phyloP scores from a whole-genome alignment of 2,797 vertebrate genomes.

The Amniataba percoides region DNA sequence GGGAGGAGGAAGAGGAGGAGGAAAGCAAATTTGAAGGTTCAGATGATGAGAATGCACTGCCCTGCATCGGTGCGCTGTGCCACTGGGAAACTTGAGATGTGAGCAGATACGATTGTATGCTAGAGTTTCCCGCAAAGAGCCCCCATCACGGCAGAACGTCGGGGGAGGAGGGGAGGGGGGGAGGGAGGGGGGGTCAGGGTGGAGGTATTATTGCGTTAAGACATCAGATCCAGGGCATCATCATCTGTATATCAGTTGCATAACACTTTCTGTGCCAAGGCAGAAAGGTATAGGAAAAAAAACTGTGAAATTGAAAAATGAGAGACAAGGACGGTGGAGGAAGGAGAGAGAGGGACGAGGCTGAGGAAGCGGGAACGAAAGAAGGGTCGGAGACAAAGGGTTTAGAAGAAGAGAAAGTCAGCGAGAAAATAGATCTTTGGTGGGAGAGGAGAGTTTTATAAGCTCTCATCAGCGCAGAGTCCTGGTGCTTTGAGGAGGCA shows the following conservation, averaged over 20 bases:
- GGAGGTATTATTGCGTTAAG: slow-evolving; percentile 81
- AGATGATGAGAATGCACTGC: slow-evolving; percentile 80
- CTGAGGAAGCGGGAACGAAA: not conserved
- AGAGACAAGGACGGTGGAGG: slow-evolving; percentile 8
- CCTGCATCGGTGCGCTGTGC: slow-evolving; percentile 67
- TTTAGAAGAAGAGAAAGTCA: slow-evolving; percentile 20
- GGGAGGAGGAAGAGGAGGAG: slow-evolving; percentile 50
- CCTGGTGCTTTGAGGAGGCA: slow-evolving; percentile 63
- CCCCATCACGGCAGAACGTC: slow-evolving; percentile 64
- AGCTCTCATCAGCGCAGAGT: slow-evolving; percentile 60
- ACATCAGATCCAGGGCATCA: slow-evolving; percentile 79
- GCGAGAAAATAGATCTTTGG: slow-evolving; percentile 35
- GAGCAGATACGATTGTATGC: slow-evolving; percentile 81
- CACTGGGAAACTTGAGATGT: slow-evolving; percentile 85
- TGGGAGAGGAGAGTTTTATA: slow-evolving; percentile 51
- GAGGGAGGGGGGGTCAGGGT: slow-evolving; percentile 51
- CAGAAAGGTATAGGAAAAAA: slow-evolving; percentile 23
- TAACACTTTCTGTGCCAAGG: slow-evolving; percentile 66
- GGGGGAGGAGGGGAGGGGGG: slow-evolving; percentile 50
- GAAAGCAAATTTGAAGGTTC: slow-evolving; percentile 82
- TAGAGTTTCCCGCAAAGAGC: slow-evolving; percentile 87
- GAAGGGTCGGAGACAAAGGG: not conserved
- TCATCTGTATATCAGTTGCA: slow-evolving; percentile 75
- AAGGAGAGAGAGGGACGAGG: slow-evolving; percentile 11
- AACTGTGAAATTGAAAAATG: slow-evolving; percentile 37